Evolutionary conservation across 2,888 invertebrate genomes (phyloP).

Genomic region (Andrena dorsata): DNA sequence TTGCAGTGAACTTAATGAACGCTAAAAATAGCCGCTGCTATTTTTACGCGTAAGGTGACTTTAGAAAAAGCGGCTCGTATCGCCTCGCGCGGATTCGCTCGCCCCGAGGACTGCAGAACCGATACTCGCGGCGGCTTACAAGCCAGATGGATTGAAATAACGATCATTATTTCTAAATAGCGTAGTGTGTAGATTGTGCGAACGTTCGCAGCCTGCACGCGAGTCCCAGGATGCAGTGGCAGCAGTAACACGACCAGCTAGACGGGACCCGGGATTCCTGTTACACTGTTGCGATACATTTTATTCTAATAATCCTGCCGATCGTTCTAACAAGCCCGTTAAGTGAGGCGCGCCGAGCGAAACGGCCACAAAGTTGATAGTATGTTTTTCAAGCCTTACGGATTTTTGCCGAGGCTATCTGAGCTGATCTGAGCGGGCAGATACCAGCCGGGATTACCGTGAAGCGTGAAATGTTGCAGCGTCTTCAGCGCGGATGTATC

Average conservation of each 20-base stretch:
- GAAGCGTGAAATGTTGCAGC: neutral
- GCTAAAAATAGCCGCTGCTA: constrained; percentile 44
- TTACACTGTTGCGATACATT: constrained; percentile 20
- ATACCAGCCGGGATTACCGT: neutral
- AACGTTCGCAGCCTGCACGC: neutral
- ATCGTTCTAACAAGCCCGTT: constrained; percentile 33
- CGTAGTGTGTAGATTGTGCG: neutral
- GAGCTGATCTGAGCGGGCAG: neutral
- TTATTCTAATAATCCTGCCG: constrained; percentile 10
- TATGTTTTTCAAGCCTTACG: neutral
- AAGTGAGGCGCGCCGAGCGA: neutral
- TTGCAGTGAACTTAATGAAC: constrained; percentile 30
- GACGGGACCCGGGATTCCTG: constrained; percentile 19
- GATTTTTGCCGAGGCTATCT: neutral
- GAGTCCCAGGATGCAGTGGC: constrained; percentile 3
- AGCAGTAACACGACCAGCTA: constrained; percentile 14
- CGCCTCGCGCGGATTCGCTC: constrained; percentile 1
- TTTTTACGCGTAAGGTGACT: constrained; percentile 51
- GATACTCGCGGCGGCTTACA: neutral
- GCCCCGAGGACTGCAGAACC: neutral
- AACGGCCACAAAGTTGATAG: constrained; percentile 3
- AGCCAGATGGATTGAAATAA: too few species aligned
- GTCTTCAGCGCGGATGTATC: neutral
- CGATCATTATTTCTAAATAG: neutral
- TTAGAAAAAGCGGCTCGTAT: constrained; percentile 27